These are phyloP conservation scores for Porphyrio hochstetteri DNA, from an alignment of 2,113 vertebrate genomes.

Conservation along the genomic window DNA sequence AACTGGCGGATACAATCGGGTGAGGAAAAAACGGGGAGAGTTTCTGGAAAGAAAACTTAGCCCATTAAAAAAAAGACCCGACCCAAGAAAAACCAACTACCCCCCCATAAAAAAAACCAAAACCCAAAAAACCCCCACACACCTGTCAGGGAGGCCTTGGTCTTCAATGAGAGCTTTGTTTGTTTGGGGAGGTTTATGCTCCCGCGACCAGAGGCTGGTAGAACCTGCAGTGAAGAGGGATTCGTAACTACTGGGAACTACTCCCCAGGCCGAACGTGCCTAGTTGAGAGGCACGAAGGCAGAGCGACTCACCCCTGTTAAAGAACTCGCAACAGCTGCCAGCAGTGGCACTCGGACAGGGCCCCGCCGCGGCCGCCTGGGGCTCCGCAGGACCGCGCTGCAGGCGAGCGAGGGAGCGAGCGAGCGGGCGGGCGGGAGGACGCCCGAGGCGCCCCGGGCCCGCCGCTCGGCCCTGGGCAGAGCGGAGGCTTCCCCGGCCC, in stretches of 20 bases:
- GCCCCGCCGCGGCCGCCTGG: not conserved
- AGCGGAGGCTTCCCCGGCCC: fast-evolving
- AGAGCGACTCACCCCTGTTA: not conserved
- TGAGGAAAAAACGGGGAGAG: not conserved
- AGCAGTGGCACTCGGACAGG: not conserved
- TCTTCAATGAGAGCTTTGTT: not conserved
- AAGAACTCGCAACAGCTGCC: not conserved
- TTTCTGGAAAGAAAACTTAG: not conserved
- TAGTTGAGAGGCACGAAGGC: fast-evolving
- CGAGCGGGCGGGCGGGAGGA: too few relatives aligned
- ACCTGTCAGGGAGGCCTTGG: not conserved
- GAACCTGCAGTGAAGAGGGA: not conserved
- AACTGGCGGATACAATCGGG: not conserved
- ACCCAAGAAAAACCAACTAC: too few relatives aligned
- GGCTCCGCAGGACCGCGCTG: not conserved
- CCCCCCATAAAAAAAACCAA: too few relatives aligned
- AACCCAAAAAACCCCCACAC: not conserved
- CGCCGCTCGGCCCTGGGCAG: too few relatives aligned
- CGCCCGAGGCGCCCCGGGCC: not conserved
- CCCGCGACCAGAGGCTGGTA: not conserved
- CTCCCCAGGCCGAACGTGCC: not conserved
- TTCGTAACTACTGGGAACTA: not conserved
- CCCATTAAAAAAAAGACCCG: not conserved
- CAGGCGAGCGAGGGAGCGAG: too few relatives aligned
- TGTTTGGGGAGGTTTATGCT: not conserved